Percentiles rank a stretch among this genome's conserved stretches.
Evolutionary conservation across 2,797 vertebrate genomes (phyloP).

Genomic region (Pelochelys cantorii): DNA sequence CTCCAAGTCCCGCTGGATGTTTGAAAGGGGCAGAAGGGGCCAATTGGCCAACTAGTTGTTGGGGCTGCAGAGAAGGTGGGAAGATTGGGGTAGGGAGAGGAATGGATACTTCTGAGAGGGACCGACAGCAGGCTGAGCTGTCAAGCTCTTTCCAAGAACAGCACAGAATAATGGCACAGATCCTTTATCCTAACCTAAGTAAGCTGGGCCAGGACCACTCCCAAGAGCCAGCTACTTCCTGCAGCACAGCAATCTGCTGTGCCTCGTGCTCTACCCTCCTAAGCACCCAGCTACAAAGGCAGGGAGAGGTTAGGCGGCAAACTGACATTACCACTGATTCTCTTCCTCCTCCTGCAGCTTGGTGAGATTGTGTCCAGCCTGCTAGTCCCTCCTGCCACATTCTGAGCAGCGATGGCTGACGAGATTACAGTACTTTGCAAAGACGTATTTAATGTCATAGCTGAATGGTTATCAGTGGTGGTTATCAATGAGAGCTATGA

Average conservation of each 20-base stretch:
- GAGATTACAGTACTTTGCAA: not conserved
- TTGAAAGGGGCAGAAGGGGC: not conserved
- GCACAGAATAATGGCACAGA: not conserved
- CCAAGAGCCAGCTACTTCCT: not conserved
- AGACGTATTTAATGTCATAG: not conserved
- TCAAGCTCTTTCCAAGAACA: not conserved
- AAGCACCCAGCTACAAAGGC: not conserved
- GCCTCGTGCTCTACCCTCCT: not conserved
- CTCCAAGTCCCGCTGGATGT: not conserved
- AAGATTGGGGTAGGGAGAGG: not conserved
- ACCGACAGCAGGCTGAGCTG: not conserved
- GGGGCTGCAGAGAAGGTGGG: not conserved
- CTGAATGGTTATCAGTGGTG: not conserved
- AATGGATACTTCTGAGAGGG: not conserved
- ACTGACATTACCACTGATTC: not conserved
- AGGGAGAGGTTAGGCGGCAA: not conserved
- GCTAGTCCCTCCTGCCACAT: not conserved
- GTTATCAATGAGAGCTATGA: not conserved
- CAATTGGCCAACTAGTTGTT: not conserved
- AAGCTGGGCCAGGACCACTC: not conserved
- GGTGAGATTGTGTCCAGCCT: not conserved
- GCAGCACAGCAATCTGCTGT: not conserved
- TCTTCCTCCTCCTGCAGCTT: not conserved
- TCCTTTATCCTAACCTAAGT: not conserved
- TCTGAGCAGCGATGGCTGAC: not conserved